These are phyloP conservation scores for Pilophorus perplexus DNA, from an alignment of 2,888 invertebrate genomes.

Conservation along the genomic window DNA sequence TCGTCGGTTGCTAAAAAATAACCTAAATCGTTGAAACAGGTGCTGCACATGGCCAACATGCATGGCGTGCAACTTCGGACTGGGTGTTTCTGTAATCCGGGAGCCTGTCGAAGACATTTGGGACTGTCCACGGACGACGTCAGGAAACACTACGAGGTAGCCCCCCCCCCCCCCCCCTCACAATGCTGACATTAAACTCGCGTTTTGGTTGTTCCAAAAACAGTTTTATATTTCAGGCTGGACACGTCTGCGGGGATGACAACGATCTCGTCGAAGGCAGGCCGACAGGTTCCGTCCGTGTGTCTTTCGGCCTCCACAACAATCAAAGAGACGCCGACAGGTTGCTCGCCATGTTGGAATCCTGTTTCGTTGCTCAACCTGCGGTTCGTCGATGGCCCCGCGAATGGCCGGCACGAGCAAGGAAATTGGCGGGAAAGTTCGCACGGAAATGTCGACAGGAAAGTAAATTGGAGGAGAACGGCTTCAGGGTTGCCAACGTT, in stretches of 20 bases:
- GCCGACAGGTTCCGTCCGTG: slow-evolving; percentile 88
- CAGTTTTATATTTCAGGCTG: no score
- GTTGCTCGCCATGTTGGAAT: slow-evolving; percentile 69
- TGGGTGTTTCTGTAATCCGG: slow-evolving; percentile 96
- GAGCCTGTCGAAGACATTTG: slow-evolving; percentile 83
- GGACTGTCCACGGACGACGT: slow-evolving; percentile 60
- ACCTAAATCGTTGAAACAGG: no score
- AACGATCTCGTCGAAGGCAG: slow-evolving; percentile 77
- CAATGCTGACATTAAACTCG: no score
- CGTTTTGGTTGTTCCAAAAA: no score
- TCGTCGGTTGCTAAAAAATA: no score
- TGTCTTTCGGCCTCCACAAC: slow-evolving; percentile 92
- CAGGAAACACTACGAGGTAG: slow-evolving; percentile 41
- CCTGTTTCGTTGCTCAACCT: slow-evolving; percentile 67
- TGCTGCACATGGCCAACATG: slow-evolving; percentile 82
- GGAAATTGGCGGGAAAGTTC: no score
- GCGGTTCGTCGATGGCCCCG: slow-evolving; percentile 49
- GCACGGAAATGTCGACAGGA: no score
- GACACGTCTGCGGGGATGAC: slow-evolving; percentile 89
- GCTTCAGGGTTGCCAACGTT: no score
- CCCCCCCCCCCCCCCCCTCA: no score
- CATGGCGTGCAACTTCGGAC: slow-evolving; percentile 83
- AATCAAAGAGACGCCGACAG: slow-evolving; percentile 67
- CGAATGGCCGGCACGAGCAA: background rate
- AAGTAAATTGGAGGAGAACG: no score